phyloP scores from a whole-genome alignment of 2,797 vertebrate genomes.

The Liasis olivaceus region DNA sequence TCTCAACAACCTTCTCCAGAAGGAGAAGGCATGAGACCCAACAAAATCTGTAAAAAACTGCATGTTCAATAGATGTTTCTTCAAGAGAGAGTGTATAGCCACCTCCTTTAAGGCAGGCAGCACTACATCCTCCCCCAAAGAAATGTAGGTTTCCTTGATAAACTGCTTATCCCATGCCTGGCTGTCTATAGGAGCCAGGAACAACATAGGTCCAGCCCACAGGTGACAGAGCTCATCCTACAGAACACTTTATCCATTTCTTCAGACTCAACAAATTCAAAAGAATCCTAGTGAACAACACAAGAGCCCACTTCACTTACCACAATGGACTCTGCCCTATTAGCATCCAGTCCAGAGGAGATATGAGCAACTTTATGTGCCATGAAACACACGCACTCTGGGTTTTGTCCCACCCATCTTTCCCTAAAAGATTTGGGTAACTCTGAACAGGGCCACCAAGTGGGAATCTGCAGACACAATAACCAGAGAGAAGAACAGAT shows the following conservation, averaged over 20 bases:
- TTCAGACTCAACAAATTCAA: not conserved
- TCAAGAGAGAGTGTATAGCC: not conserved
- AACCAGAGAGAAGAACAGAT: too few relatives aligned
- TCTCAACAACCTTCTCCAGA: not conserved
- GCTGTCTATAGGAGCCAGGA: too few relatives aligned
- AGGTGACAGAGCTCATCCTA: not conserved
- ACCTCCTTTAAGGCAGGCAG: not conserved
- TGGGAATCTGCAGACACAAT: too few relatives aligned
- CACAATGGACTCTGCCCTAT: not conserved
- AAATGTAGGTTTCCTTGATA: not conserved
- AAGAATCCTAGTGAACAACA: not conserved
- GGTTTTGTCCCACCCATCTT: too few relatives aligned
- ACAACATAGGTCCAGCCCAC: not conserved
- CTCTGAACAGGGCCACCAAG: too few relatives aligned
- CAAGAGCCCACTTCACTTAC: not conserved
- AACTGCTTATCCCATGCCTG: not conserved
- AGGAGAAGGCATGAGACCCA: not conserved
- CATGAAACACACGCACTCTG: not conserved
- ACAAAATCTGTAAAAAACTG: not conserved
- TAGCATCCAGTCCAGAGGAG: not conserved
- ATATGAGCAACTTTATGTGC: not conserved
- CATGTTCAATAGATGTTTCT: not conserved
- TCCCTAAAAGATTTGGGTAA: too few relatives aligned
- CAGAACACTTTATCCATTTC: not conserved
- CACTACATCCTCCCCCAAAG: not conserved